Base-by-base conservation (phyloP, 2,888 invertebrate species). In the Perizoma flavofasciatum region DNA sequence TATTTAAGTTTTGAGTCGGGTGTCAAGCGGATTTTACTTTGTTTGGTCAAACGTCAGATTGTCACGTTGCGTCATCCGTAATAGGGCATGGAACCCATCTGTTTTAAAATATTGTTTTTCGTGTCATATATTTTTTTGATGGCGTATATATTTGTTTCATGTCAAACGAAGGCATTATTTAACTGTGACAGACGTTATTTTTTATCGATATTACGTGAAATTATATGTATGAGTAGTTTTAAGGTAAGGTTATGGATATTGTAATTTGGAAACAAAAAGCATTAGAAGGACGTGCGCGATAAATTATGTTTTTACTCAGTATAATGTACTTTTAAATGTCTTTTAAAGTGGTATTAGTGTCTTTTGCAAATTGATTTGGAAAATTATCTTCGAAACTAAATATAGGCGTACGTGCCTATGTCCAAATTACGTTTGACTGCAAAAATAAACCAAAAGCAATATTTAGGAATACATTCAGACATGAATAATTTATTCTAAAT, bases 21-120 rank as follows among this genome's bases (percentile, higher is more conserved):
- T 79, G 82, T 81, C 74, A 85, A 47, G 78, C 85, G 86, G 85
- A 85, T 82, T 80, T 72, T 67, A 66, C 65, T 68, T 58, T 75
- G 73, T 83, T 83, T 79, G 79, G 68, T 44, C 65, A 68, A 70
- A 67, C 70, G 66, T 68, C 58, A 66, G 56, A 39, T 53, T 37
- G 41, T 32, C 57, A 35, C 60, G 70, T 85, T 81, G 80, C 83
- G 78, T 85, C 84, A 85, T 78, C 69, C 53, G 65, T 77, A 74
- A 71, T 76, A 75, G 77, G 75, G 71, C 74, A 74, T 71, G 66
- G 68, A 72, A 70, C 67, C 64, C 66, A 65, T 63, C 47, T 59
- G 60, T 62, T 59, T 61, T 56, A 54, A 58, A 52, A 55, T 55
- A 55, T 40, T 33, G 46, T 41, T 51, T 46, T 47, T 45, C 49